A percentile compares a stretch with the other conserved stretches of the same genome.
Conservation (phyloP, 2,113 vertebrate species). For the Nibea albiflora region DNA sequence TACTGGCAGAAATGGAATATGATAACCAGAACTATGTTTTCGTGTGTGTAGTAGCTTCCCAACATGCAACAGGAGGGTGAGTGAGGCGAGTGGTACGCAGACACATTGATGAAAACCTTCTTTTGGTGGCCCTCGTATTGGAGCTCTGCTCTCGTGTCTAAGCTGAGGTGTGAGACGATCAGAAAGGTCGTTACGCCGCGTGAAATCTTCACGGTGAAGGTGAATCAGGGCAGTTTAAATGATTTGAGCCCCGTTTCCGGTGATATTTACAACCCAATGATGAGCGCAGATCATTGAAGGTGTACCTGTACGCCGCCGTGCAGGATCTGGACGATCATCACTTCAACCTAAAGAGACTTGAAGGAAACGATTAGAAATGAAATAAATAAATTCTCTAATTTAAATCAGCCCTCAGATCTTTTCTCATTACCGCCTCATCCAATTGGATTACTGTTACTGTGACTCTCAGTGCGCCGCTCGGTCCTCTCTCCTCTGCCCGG, state of each 20-base stretch:
- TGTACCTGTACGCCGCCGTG: background rate
- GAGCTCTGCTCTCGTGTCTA: background rate
- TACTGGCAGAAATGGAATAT: no score
- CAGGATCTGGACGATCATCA: background rate
- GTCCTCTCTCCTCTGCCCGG: conserved; percentile 62
- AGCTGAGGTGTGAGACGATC: background rate
- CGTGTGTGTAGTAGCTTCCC: no score
- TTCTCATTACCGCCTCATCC: conserved; percentile 83
- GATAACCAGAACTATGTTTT: no score
- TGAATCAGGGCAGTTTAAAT: conserved; percentile 14
- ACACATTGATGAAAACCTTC: no score
- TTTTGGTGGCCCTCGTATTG: background rate
- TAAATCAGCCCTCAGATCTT: conserved; percentile 84
- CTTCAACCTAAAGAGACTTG: background rate
- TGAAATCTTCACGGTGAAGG: background rate
- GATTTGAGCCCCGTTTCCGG: conserved; percentile 9
- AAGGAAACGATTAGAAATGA: conserved; percentile 27
- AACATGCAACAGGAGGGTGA: no score
- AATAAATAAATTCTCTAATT: conserved; percentile 76
- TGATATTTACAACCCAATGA: conserved; percentile 13
- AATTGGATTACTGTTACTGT: conserved; percentile 83
- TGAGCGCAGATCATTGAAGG: background rate
- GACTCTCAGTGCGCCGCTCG: conserved; percentile 76
- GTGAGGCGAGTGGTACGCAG: no score
- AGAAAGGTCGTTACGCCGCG: background rate